Evolutionary conservation across 92 coral and sea anemone species (phyloP).

Genomic region (Plumapathes pennacea): DNA sequence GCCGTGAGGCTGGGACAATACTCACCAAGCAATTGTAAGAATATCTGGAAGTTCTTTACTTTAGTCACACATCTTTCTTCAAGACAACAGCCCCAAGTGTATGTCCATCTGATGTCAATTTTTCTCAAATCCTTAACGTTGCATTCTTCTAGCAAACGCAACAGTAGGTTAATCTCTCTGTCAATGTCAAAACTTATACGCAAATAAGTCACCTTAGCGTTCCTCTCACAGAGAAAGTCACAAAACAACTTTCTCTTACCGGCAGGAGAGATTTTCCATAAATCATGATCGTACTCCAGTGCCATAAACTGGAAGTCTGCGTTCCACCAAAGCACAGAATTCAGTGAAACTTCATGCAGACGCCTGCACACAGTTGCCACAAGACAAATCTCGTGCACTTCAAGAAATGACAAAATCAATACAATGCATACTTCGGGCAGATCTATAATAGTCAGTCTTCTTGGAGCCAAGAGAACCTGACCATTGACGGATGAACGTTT

Average conservation of each 20-base stretch:
- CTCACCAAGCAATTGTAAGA: conserved; percentile 15
- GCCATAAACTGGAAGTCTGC: conserved; percentile 39
- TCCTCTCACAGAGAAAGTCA: conserved; percentile 40
- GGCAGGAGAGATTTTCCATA: background rate
- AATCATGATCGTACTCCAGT: background rate
- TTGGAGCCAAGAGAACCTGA: too few species aligned
- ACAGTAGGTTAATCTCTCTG: conserved; percentile 32
- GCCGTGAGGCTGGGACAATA: conserved; percentile 21
- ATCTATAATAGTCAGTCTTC: conserved; percentile 37
- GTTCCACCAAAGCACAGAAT: conserved; percentile 50
- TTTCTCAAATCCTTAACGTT: conserved; percentile 31
- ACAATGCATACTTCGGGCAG: conserved; percentile 63
- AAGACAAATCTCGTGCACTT: conserved; percentile 31
- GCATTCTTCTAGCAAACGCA: conserved; percentile 34
- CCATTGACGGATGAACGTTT: too few species aligned
- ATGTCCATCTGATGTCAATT: conserved; percentile 42
- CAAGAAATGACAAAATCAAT: conserved; percentile 29
- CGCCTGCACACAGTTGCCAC: conserved; percentile 42
- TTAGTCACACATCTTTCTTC: background rate
- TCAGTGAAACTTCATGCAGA: conserved; percentile 35
- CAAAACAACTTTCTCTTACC: conserved; percentile 41
- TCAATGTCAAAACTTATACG: background rate
- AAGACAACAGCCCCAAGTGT: conserved; percentile 1
- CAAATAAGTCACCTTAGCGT: conserved; percentile 47
- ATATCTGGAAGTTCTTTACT: conserved; percentile 13